Conservation (phyloP, 2,797 vertebrate species). For the Enteromius mattozi region DNA sequence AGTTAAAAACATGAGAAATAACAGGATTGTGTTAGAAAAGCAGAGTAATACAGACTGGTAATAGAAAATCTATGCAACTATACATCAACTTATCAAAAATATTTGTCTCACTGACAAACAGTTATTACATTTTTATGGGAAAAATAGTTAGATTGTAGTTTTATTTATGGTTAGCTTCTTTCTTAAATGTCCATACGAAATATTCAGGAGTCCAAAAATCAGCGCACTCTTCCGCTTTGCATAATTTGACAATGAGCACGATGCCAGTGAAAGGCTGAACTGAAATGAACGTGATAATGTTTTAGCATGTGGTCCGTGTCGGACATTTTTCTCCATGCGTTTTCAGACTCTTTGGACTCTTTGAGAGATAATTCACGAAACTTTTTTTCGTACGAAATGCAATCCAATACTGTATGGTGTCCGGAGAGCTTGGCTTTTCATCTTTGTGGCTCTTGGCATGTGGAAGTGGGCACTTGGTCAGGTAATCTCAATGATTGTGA, state of each 20-base stretch:
- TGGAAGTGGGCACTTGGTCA: conserved; percentile 1
- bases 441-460: background rate
- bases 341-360: background rate
- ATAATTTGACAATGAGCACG: background rate
- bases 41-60: background rate
- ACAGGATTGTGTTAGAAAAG: conserved; percentile 13
- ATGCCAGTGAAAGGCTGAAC: background rate
- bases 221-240: background rate
- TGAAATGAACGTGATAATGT: background rate
- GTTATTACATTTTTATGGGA: background rate
- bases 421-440: background rate
- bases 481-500: background rate
- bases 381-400: background rate
- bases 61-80: conserved; percentile 6
- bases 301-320: background rate
- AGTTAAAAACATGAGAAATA: conserved; percentile 41
- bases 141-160: conserved; percentile 6
- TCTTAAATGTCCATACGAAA: background rate
- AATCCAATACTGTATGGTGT: background rate
- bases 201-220: conserved; percentile 11
- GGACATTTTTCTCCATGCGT: background rate
- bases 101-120: background rate
- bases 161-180: background rate
- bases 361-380: background rate
- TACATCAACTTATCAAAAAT: background rate